Evolutionary conservation across 2,797 vertebrate species (phyloP).

Genomic region (Mastacembelus armatus): DNA sequence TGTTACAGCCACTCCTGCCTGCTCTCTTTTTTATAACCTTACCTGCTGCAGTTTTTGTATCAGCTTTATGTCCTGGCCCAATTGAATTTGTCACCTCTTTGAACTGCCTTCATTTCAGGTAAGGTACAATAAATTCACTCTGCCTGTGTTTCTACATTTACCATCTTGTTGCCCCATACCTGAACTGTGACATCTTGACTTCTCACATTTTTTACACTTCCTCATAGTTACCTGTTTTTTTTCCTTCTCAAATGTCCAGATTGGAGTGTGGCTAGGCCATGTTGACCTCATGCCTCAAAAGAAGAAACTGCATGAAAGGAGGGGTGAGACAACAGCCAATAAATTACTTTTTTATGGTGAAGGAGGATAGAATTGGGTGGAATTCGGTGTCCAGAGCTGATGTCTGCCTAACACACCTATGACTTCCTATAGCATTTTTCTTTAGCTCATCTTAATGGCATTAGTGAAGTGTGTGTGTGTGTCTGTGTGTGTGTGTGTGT

Average conservation of each 20-base stretch:
- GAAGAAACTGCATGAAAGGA: not conserved
- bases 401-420: no score
- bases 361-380: not conserved
- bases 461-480: not conserved
- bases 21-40: not conserved
- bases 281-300: no score
- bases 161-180: not conserved
- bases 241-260: no score
- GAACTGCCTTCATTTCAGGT: not conserved
- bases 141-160: not conserved
- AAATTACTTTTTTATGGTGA: not conserved
- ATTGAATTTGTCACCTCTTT: not conserved
- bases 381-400: not conserved
- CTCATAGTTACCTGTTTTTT: not conserved
- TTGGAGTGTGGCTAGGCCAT: not conserved
- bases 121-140: not conserved
- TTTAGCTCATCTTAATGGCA: slow-evolving; percentile 22
- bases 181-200: not conserved
- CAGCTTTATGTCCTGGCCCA: not conserved
- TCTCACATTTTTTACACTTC: not conserved
- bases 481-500: not conserved
- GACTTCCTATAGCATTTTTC: no score
- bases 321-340: not conserved
- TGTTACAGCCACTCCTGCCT: not conserved
- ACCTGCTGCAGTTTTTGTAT: not conserved